Evolutionary conservation across 1,140 invertebrate species (phyloP), one percentile per base, ranked within the genome.

Genomic region (Drosophila kanapiae): DNA sequence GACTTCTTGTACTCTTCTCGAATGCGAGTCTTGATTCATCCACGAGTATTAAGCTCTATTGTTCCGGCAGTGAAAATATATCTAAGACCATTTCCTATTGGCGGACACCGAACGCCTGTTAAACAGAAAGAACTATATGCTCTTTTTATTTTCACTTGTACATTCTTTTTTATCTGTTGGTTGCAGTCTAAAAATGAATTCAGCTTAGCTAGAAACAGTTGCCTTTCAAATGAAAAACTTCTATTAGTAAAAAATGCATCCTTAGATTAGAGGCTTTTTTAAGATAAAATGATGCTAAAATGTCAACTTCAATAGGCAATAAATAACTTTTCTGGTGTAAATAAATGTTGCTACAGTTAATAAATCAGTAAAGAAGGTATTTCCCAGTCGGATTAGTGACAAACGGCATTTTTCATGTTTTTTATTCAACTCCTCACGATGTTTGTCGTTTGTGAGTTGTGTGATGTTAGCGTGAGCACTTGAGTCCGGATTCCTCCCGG

Each of bases 1-100:
- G 80, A 37, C 74, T 70, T 90, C 54, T 62, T 87, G 47, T 70
- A 49, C 67, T 69, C 35, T 16, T n/a, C 67, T 14, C 54, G 42
- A 72, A 72, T 58, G 33, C 45, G 67, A 51, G 54, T 72, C 38
- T 43, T 69, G 48, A 78, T 78, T 78, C 62, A 35, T 74, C 54
- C 35, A 38, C 53, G 53, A 27, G 53, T 38, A 74, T 74, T 72
- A 74, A 72, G 37, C 67, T 49, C 54, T 7, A 74, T 72, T 72
- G 70, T 72, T 72, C 56, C 43, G 45, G 53, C 43, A 72, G 54
- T 59, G 53, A 60, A 51, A 60, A 51, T 43, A 47, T 58, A 60
- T 74, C 29, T 43, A 37, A 72, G 23, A 35, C 29, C 65, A n/a
- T 37, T 68, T 69, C 5, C 14, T 23, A 29, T 67, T 68, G 33